Conservation (phyloP, 2,888 invertebrate species). For the Acholoe squamosa region DNA sequence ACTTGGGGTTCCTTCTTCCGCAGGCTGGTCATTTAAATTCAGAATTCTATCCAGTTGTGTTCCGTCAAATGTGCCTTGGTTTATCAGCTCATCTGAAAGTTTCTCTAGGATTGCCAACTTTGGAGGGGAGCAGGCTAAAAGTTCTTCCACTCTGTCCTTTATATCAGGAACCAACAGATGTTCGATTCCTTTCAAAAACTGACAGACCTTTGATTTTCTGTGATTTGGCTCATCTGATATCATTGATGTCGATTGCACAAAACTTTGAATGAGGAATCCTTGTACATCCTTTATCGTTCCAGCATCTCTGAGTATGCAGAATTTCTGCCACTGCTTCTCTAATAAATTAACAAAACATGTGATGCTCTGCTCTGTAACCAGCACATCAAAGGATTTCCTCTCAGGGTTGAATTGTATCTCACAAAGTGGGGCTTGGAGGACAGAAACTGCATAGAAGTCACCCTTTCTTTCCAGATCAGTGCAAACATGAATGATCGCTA, state of each 20-base stretch:
- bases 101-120: too few relatives aligned
- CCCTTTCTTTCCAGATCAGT: background rate
- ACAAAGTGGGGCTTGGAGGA: background rate
- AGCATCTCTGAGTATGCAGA: background rate
- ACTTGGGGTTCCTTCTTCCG: too few relatives aligned
- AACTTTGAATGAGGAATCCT: background rate
- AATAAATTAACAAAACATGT: background rate
- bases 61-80: too few relatives aligned
- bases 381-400: constrained; percentile 2
- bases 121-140: too few relatives aligned
- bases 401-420: background rate
- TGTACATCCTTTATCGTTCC: background rate
- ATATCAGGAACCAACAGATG: background rate
- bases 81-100: too few relatives aligned
- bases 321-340: background rate
- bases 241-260: background rate
- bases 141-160: background rate
- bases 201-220: background rate
- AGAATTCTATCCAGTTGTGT: too few relatives aligned
- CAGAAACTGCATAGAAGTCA: background rate
- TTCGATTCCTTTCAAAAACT: background rate
- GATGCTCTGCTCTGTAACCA: background rate
- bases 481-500: background rate
- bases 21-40: too few relatives aligned
- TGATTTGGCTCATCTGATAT: background rate